A percentile compares a stretch with the other conserved stretches of the same genome.
Conservation (phyloP, 2,113 vertebrate genomes). For the Aphyosemion australe region DNA sequence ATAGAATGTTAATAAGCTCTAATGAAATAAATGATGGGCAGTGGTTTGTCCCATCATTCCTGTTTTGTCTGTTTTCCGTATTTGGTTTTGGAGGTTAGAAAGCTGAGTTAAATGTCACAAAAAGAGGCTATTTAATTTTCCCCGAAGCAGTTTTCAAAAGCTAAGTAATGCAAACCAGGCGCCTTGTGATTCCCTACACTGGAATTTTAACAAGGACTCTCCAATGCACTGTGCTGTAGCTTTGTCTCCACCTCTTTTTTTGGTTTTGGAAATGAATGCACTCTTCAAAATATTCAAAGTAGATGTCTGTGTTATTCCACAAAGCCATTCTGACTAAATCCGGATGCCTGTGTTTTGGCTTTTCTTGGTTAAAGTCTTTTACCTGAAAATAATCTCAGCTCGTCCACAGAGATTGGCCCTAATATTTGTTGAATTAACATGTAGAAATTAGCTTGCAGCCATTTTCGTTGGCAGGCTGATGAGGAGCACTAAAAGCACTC, state of each 20-base stretch:
- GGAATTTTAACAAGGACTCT: constrained; percentile 54
- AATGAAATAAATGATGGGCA: constrained; percentile 62
- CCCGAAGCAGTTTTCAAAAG: constrained; percentile 44
- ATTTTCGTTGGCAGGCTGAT: constrained; percentile 52
- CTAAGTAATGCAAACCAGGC: constrained; percentile 67
- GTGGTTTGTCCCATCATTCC: constrained; percentile 58
- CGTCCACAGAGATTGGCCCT: constrained; percentile 38
- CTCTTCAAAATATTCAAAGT: constrained; percentile 18
- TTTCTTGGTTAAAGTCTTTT: constrained; percentile 18
- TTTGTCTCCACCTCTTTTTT: constrained; percentile 29
- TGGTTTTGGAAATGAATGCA: constrained; percentile 15
- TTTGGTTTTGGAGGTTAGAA: constrained; percentile 62
- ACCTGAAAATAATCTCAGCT: constrained; percentile 37
- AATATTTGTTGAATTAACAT: constrained; percentile 37
- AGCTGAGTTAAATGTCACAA: constrained; percentile 55
- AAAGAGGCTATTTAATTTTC: constrained; percentile 60
- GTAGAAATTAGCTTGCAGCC: constrained; percentile 47
- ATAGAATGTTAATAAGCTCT: constrained; percentile 54
- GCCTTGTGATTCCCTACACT: constrained; percentile 39
- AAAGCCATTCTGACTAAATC: constrained; percentile 20
- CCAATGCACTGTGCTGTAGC: constrained; percentile 17
- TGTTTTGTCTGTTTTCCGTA: constrained; percentile 55
- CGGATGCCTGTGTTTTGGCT: constrained; percentile 8
- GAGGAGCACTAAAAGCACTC: constrained; percentile 32
- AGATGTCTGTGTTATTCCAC: constrained; percentile 19